Percentiles rank a stretch among this genome's conserved stretches.
Conservation (phyloP, 2,888 invertebrate species). For the Aelia acuminata region DNA sequence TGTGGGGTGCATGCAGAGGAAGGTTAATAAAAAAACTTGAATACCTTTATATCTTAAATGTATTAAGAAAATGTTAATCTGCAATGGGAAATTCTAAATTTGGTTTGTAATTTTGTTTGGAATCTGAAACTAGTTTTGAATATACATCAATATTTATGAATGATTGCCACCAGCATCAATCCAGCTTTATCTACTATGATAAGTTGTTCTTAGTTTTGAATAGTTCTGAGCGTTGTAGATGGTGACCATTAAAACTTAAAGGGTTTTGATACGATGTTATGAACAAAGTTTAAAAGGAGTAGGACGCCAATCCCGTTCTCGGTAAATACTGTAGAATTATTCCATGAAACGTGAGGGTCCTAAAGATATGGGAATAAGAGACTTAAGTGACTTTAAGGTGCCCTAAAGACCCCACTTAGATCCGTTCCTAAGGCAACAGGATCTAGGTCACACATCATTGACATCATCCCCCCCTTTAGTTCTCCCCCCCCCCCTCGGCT, state of each 20-base stretch:
- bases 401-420: constrained; percentile 8
- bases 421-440: constrained; percentile 27
- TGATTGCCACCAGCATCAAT: background rate
- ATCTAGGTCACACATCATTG: constrained; percentile 40
- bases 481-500: background rate
- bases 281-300: background rate
- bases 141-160: no score
- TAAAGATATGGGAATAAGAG: constrained; percentile 27
- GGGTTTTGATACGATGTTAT: background rate
- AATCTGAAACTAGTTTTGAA: no score
- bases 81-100: no score
- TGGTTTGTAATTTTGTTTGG: no score
- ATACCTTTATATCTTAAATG: no score
- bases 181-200: background rate
- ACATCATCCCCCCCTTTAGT: background rate
- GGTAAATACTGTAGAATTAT: background rate
- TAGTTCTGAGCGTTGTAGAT: background rate
- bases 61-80: no score
- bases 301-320: background rate
- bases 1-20: no score
- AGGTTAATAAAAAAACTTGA: no score
- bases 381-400: background rate
- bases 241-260: background rate
- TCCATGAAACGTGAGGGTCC: background rate
- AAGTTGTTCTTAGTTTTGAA: background rate